phyloP scores from a whole-genome alignment of 2,113 vertebrate genomes.

The Laticauda colubrina region DNA sequence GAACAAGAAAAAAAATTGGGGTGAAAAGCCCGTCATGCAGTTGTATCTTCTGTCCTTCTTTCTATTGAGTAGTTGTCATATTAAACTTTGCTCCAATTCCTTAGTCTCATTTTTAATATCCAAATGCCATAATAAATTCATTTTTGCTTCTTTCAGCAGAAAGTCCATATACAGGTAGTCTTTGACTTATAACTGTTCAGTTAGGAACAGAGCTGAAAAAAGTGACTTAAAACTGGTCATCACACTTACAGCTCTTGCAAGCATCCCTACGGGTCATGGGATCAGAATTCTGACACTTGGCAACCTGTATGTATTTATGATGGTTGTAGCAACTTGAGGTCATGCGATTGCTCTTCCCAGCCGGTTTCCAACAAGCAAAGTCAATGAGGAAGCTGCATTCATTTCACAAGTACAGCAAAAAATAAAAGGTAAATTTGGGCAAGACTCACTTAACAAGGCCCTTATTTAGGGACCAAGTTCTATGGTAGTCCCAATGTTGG shows the following conservation, averaged over 20 bases:
- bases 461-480: neutral
- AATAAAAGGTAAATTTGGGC: neutral
- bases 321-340: neutral
- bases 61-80: rapidly evolving
- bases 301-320: neutral
- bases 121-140: neutral
- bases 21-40: no score
- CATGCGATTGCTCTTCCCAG: neutral
- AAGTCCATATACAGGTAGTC: neutral
- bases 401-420: neutral
- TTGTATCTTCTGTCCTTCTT: neutral
- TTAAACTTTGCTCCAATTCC: neutral
- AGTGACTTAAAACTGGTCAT: no score
- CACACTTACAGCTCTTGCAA: no score
- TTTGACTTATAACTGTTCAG: no score
- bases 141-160: neutral
- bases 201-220: no score
- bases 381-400: neutral
- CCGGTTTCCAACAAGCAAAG: neutral
- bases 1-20: no score
- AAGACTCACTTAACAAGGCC: neutral
- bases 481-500: neutral
- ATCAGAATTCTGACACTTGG: neutral
- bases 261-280: no score
- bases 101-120: neutral